These are phyloP conservation scores for Anodontia alba DNA, from an alignment of 2,888 invertebrate species.

Conservation along the genomic window DNA sequence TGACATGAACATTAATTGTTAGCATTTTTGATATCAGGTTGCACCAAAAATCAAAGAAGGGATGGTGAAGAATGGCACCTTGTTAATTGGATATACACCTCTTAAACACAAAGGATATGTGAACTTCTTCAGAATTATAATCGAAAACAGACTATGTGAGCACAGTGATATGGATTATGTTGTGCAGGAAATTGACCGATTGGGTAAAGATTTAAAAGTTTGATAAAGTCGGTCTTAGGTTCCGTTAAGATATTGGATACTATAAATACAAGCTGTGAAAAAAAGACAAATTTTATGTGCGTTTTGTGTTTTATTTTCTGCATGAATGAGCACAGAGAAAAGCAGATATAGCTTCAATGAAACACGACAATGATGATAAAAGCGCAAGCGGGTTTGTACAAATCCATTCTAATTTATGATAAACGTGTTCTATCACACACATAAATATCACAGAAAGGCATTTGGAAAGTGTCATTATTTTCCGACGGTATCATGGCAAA, in stretches of 20 bases:
- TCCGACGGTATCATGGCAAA: conserved; percentile 69
- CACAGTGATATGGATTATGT: conserved; percentile 97
- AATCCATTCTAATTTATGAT: conserved; percentile 6
- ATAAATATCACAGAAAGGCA: conserved; percentile 59
- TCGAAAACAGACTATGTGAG: conserved; percentile 96
- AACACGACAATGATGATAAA: background rate
- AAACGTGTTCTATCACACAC: conserved; percentile 14
- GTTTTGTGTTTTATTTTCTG: background rate
- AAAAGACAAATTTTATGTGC: too few relatives aligned
- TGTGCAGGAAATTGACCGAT: conserved; percentile 95
- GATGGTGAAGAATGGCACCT: conserved; percentile 98
- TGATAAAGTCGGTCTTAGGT: background rate
- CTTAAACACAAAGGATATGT: conserved; percentile 92
- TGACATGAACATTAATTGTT: too few relatives aligned
- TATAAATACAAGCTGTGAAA: too few relatives aligned
- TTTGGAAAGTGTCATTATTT: conserved; percentile 59
- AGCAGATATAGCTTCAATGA: background rate
- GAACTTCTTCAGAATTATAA: conserved; percentile 99
- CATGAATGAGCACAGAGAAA: conserved; percentile 12
- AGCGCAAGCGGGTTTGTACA: background rate
- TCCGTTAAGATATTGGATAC: too few relatives aligned
- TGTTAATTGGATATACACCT: conserved; percentile 99
- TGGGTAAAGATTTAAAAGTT: conserved; percentile 91
- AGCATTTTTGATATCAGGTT: conserved; percentile 88
- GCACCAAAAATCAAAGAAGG: conserved; percentile 96